Conservation (phyloP, 2,113 vertebrate species). For the Lepidothrix coronata region DNA sequence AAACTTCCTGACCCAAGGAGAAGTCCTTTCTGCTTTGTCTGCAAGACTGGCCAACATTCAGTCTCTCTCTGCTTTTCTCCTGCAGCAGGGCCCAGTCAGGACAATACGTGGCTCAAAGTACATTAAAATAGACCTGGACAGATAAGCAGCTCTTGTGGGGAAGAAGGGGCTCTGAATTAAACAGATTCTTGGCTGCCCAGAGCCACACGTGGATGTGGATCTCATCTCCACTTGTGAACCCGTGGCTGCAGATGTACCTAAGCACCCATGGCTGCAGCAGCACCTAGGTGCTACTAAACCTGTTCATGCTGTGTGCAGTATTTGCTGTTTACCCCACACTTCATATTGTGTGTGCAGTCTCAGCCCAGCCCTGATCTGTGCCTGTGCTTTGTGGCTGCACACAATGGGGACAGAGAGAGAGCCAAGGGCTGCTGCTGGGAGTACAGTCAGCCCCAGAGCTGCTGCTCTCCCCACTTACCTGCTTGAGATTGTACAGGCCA, state of each 20-base stretch:
- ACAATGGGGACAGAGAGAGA: rapidly evolving
- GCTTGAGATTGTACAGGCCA: conserved; percentile 93
- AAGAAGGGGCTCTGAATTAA: neutral
- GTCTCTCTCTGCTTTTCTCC: neutral
- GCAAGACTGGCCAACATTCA: neutral
- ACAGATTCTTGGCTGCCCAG: neutral
- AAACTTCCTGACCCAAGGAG: neutral
- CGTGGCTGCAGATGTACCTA: neutral
- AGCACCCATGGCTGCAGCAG: neutral
- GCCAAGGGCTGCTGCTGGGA: neutral
- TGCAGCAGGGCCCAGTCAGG: neutral
- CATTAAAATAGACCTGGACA: neutral
- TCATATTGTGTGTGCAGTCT: rapidly evolving
- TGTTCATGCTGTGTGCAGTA: rapidly evolving
- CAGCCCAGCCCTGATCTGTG: neutral
- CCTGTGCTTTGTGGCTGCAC: neutral
- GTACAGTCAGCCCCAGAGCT: neutral
- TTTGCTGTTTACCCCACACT: neutral
- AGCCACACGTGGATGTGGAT: neutral
- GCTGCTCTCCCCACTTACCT: conserved; percentile 74
- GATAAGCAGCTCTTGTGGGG: neutral
- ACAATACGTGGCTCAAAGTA: neutral
- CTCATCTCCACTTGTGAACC: neutral
- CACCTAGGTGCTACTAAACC: neutral
- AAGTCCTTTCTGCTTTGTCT: neutral